Evolutionary conservation across 2,113 vertebrate species (phyloP).

Genomic region (Phalacrocorax pelagicus): DNA sequence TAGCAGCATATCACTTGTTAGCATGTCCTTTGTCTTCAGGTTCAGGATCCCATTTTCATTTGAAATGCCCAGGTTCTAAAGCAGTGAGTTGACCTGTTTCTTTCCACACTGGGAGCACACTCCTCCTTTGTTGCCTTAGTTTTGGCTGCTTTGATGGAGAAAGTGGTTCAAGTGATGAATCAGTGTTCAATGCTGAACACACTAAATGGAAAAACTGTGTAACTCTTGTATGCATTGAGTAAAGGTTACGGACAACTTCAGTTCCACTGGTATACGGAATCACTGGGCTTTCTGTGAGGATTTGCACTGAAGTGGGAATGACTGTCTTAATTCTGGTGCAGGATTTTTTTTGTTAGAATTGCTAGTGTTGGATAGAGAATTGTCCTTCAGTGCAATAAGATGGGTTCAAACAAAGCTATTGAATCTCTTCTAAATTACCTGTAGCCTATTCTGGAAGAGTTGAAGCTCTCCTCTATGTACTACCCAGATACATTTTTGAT

Average conservation of each 20-base stretch:
- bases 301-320: background rate
- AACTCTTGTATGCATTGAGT: background rate
- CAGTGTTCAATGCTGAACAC: background rate
- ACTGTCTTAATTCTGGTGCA: background rate
- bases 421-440: background rate
- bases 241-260: background rate
- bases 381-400: background rate
- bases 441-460: background rate
- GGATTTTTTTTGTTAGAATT: background rate
- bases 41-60: background rate
- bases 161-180: conserved; percentile 32
- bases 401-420: background rate
- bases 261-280: background rate
- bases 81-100: background rate
- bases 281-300: background rate
- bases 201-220: background rate
- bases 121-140: background rate
- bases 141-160: conserved; percentile 39
- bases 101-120: background rate
- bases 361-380: background rate
- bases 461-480: background rate
- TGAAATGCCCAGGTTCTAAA: background rate
- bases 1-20: background rate
- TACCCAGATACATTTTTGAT: background rate
- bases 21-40: background rate